A percentile compares a stretch with the other conserved stretches of the same genome.
Conservation (phyloP, 2,113 vertebrate species). For the Myiozetetes cayanensis region DNA sequence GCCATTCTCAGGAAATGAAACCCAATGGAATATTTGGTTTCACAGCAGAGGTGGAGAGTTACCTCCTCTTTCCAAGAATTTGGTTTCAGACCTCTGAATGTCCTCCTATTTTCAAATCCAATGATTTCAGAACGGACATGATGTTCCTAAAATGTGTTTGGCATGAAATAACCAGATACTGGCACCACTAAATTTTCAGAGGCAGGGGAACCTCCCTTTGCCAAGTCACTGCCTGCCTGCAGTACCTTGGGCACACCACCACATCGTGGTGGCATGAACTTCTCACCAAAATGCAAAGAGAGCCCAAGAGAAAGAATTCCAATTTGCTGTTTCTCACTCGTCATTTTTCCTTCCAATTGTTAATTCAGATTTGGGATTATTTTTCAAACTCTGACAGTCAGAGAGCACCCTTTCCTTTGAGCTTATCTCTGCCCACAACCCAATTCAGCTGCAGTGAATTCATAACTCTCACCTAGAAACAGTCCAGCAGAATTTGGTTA, state of each 20-base stretch:
- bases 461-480: background rate
- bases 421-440: background rate
- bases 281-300: background rate
- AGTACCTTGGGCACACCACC: background rate
- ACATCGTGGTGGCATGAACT: background rate
- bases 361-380: background rate
- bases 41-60: background rate
- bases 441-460: background rate
- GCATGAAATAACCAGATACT: background rate
- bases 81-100: background rate
- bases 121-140: slow-evolving; percentile 9
- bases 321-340: background rate
- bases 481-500: background rate
- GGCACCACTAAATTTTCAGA: background rate
- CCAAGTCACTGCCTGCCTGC: background rate
- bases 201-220: background rate
- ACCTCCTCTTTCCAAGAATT: slow-evolving; percentile 38
- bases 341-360: background rate
- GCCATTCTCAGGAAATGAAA: slow-evolving; percentile 39
- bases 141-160: background rate
- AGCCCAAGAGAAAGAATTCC: background rate
- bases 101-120: slow-evolving; percentile 6
- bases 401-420: background rate
- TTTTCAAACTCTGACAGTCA: background rate
- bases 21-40: slow-evolving; percentile 41